Percentiles rank a stretch among this genome's conserved stretches.
phyloP scores from a whole-genome alignment of 2,113 vertebrate genomes.

The Lasiurus cinereus region DNA sequence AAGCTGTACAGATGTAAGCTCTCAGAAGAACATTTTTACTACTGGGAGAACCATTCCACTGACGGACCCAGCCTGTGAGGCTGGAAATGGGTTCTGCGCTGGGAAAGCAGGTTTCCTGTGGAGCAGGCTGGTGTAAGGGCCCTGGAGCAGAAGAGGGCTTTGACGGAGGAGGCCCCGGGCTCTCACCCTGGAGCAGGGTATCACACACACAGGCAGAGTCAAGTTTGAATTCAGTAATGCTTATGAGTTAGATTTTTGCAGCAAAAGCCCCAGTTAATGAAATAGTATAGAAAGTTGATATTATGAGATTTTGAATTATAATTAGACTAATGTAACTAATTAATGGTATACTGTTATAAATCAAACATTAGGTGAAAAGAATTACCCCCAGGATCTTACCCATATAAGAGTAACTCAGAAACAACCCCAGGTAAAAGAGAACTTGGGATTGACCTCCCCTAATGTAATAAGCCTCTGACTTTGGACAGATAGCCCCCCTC shows the following conservation, averaged over 20 bases:
- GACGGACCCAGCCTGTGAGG: neutral
- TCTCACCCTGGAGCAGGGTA: neutral
- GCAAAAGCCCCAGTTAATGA: slow-evolving; percentile 50
- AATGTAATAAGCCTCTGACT: neutral
- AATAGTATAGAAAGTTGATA: slow-evolving; percentile 29
- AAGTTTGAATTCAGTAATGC: neutral
- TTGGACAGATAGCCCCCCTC: neutral
- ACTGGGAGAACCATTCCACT: neutral
- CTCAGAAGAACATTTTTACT: slow-evolving; percentile 8
- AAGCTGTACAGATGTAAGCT: neutral
- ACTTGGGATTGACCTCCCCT: neutral
- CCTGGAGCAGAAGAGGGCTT: neutral
- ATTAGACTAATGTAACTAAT: slow-evolving; percentile 17
- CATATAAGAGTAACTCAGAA: neutral
- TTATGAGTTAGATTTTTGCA: slow-evolving; percentile 19
- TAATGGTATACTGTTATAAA: slow-evolving; percentile 1
- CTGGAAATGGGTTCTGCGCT: neutral
- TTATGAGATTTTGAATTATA: slow-evolving; percentile 7
- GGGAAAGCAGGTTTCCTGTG: neutral
- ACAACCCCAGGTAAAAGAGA: neutral
- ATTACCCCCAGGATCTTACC: neutral
- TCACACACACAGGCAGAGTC: neutral
- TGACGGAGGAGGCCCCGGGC: neutral
- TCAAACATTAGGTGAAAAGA: neutral
- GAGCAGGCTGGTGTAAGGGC: neutral